phyloP scores from a whole-genome alignment of 1,140 invertebrate species.

The Orius laevigatus region DNA sequence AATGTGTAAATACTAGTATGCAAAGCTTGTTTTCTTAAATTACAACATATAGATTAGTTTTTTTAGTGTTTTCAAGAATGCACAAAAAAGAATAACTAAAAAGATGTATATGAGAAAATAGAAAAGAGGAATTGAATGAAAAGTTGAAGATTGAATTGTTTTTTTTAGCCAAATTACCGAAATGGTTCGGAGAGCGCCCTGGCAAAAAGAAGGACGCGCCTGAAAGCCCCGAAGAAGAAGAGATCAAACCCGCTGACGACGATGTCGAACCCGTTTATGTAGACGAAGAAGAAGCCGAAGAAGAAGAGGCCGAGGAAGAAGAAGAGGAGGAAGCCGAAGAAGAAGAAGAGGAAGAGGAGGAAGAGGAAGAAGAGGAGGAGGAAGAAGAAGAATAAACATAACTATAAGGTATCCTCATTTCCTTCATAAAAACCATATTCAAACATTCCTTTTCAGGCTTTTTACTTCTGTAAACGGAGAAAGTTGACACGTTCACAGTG shows the following conservation, averaged over 20 bases:
- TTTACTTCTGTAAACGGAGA: too few relatives aligned
- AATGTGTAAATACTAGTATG: too few relatives aligned
- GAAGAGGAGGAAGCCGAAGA: neutral
- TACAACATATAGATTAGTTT: too few relatives aligned
- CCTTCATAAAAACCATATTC: conserved; percentile 6
- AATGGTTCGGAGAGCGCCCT: conserved; percentile 85
- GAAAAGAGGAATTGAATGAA: neutral
- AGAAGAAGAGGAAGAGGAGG: conserved; percentile 6
- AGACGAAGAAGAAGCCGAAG: conserved; percentile 6
- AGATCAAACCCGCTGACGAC: neutral
- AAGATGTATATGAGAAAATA: neutral
- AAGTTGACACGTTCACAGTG: neutral
- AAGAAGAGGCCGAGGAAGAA: conserved; percentile 7
- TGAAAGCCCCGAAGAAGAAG: conserved; percentile 23
- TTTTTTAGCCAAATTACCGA: conserved; percentile 63
- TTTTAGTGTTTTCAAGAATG: too few relatives aligned
- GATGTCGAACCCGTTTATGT: neutral
- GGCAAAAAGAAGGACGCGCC: conserved; percentile 77
- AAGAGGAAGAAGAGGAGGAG: conserved; percentile 9
- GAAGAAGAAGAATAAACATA: conserved; percentile 9
- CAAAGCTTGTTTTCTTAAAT: too few relatives aligned
- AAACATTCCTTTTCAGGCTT: too few relatives aligned
- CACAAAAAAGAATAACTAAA: neutral
- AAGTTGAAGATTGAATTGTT: too few relatives aligned
- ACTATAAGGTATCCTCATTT: neutral